Evolutionary conservation across 2,113 vertebrate genomes (phyloP).

Genomic region (Capreolus pygargus): DNA sequence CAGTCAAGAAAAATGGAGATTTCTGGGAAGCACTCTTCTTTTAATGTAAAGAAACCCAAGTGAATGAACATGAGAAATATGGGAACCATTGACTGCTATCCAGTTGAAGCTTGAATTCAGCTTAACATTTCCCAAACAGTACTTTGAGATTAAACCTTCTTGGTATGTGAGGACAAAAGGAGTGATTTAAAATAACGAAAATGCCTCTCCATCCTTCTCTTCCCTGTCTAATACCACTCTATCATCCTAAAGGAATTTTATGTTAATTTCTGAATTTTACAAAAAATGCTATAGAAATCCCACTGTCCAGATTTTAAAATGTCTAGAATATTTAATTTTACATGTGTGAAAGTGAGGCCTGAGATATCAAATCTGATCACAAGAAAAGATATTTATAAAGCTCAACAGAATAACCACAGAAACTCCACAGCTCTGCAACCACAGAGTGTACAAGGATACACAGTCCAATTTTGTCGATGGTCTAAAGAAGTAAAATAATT

Average conservation of each 20-base stretch:
- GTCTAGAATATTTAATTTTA: background rate
- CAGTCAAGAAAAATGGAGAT: constrained; percentile 20
- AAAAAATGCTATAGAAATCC: background rate
- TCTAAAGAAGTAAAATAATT: background rate
- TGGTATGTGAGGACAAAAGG: background rate
- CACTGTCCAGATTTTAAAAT: background rate
- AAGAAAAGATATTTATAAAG: background rate
- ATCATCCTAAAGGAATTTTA: background rate
- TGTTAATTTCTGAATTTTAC: constrained; percentile 35
- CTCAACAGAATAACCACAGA: background rate
- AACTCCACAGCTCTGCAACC: background rate
- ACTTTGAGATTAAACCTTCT: background rate
- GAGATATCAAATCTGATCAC: background rate
- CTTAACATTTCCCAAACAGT: background rate
- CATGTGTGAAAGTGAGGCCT: background rate
- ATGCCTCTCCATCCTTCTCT: background rate
- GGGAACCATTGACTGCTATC: background rate
- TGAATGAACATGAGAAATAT: constrained; percentile 11
- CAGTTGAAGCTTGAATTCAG: background rate
- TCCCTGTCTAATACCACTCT: background rate
- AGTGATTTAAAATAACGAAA: constrained; percentile 24
- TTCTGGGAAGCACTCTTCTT: constrained; percentile 52
- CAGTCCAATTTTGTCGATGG: background rate
- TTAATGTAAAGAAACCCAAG: constrained; percentile 17
- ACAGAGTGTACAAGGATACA: background rate